phyloP scores from a whole-genome alignment of 2,888 invertebrate genomes.

The Metellina segmentata region DNA sequence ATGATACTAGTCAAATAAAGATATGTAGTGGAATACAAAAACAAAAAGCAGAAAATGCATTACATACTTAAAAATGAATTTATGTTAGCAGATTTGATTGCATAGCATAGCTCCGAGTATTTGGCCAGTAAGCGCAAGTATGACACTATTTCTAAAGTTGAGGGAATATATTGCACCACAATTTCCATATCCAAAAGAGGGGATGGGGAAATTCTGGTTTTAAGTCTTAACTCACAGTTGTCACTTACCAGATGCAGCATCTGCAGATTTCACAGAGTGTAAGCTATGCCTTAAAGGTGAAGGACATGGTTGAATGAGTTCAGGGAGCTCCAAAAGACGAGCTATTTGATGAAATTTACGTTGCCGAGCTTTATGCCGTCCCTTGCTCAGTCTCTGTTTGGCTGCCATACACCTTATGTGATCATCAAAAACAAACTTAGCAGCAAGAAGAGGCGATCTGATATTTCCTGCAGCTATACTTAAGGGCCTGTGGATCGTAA shows the following conservation, averaged over 20 bases:
- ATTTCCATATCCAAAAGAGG: too few relatives aligned
- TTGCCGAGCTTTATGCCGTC: constrained; percentile 95
- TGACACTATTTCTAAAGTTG: too few relatives aligned
- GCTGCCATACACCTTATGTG: constrained; percentile 99
- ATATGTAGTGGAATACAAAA: too few relatives aligned
- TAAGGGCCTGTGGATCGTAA: constrained; percentile 90
- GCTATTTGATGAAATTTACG: constrained; percentile 98
- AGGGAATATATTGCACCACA: too few relatives aligned
- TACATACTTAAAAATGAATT: too few relatives aligned
- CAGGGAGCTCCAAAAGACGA: constrained; percentile 89
- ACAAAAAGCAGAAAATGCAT: too few relatives aligned
- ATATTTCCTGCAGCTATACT: constrained; percentile 82
- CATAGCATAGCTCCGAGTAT: too few relatives aligned
- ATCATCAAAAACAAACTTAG: constrained; percentile 98
- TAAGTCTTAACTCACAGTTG: neutral
- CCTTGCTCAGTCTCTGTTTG: constrained; percentile 89
- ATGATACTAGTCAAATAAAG: too few relatives aligned
- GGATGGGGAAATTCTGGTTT: too few relatives aligned
- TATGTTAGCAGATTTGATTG: too few relatives aligned
- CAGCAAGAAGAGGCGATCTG: constrained; percentile 88
- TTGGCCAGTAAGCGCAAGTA: too few relatives aligned
- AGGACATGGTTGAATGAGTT: constrained; percentile 79
- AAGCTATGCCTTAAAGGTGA: constrained; percentile 79
- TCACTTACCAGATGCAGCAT: constrained; percentile 66
- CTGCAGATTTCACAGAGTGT: constrained; percentile 58